Base-by-base conservation (phyloP, 2,113 vertebrate species). In the Melierax canorus region DNA sequence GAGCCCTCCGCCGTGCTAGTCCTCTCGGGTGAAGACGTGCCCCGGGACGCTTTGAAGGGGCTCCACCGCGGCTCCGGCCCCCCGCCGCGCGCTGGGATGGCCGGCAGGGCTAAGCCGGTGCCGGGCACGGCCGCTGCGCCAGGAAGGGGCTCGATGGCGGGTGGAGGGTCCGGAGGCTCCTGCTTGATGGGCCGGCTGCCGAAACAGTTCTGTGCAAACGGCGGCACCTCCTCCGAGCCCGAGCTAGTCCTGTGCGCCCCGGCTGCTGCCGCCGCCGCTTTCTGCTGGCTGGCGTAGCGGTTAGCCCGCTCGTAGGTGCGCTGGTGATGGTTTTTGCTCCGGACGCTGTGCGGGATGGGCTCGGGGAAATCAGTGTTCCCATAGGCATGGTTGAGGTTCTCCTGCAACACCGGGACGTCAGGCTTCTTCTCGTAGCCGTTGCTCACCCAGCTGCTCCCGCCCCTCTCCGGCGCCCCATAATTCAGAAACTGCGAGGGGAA, bases 401-500 rank as follows among this genome's bases (percentile, higher is more conserved):
- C 98, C 96, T 99, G 99, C 95, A 99, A 97, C 29, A 80, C 97
- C 1, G 99, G 98, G 82, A 99, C 87, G 4, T 99, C 98, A 6
- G 99, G 98, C 91, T 99, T 99, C 96, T 98, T 98, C 77, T 99
- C 99, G 2, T 98, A 98, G 81, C 96, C 92, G 5, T 94, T 50
- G 93, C 97, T 97, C 27, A 97, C 97, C 98, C 98, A 98, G 93
- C 94, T 69, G 66, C 86, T 92, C 34, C 86, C 94, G 26, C 98
- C 98, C 72, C 97, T 78, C 92, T 98, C 98, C 16, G 88, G 45
- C 16, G 98, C 69, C n/a, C 98, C 95, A 3, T 99, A 99, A 81
- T 98, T 99, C 92, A 99, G 98, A 94, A 99, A 98, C 90, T 99
- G 98, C 0, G 98, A 98, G 91, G 98, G 98, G 97, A 99, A 99